Percentiles rank a stretch among this genome's conserved stretches.
Evolutionary conservation across 2,113 vertebrate species (phyloP).

Genomic region (Hydrochoerus hydrochaeris): DNA sequence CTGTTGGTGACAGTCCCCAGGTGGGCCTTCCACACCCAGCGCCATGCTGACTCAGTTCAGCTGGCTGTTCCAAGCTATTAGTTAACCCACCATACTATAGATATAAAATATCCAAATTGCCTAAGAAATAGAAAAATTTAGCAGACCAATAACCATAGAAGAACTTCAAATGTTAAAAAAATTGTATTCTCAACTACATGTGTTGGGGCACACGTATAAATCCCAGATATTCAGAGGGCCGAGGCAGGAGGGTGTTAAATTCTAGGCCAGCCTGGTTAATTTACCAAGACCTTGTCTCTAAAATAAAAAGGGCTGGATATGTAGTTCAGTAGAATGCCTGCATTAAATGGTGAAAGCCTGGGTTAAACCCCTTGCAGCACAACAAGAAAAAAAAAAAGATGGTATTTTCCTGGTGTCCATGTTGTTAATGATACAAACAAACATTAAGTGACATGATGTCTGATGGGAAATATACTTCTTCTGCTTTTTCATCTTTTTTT

Average conservation of each 20-base stretch:
- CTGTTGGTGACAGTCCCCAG: no score
- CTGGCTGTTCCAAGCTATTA: no score
- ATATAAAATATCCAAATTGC: background rate
- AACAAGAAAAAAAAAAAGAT: no score
- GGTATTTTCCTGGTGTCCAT: no score
- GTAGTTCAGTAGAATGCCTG: no score
- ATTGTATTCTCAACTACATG: background rate
- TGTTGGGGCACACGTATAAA: background rate
- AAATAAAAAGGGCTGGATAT: background rate
- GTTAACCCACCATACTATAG: no score
- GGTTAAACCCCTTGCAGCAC: no score
- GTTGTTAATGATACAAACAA: background rate
- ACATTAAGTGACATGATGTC: background rate
- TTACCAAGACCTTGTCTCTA: background rate
- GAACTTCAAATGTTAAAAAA: background rate
- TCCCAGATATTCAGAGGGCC: background rate
- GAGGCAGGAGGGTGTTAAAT: background rate
- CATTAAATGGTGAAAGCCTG: no score
- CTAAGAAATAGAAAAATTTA: background rate
- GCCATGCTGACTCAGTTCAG: no score
- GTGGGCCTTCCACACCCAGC: no score
- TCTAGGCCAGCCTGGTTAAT: background rate
- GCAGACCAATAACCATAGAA: background rate
- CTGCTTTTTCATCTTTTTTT: no score
- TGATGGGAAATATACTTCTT: background rate